Evolutionary conservation across 92 coral and sea anemone species (phyloP).

Genomic region (Virgularia gustaviana): DNA sequence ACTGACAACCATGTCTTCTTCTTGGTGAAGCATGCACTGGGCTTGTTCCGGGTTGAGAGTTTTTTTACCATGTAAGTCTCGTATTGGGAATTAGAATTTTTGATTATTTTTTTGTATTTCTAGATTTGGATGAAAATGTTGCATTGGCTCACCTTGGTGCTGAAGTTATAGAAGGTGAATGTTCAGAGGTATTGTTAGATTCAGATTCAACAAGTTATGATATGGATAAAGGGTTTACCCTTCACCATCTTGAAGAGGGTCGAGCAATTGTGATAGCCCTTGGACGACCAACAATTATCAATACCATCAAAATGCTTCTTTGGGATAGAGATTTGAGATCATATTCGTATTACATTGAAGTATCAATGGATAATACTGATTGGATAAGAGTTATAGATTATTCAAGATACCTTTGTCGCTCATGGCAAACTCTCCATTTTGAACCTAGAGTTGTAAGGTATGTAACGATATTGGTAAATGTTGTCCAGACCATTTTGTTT

Average conservation of each 20-base stretch:
- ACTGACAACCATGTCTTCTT: too few species aligned
- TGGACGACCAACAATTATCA: slow-evolving; percentile 88
- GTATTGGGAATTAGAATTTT: neutral
- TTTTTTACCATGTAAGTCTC: too few species aligned
- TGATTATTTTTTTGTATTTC: neutral
- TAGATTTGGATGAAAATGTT: slow-evolving; percentile 87
- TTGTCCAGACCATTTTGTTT: too few species aligned
- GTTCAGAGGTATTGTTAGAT: slow-evolving; percentile 68
- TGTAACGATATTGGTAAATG: neutral
- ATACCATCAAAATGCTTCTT: slow-evolving; percentile 71
- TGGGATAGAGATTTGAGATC: slow-evolving; percentile 88
- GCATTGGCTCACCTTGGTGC: slow-evolving; percentile 90
- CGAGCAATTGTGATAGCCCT: slow-evolving; percentile 75
- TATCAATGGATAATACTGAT: slow-evolving; percentile 86
- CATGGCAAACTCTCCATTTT: slow-evolving; percentile 89
- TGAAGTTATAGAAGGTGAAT: slow-evolving; percentile 93
- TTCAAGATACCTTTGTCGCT: slow-evolving; percentile 77
- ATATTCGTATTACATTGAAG: slow-evolving; percentile 87
- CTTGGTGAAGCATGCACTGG: too few species aligned
- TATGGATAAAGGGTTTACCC: slow-evolving; percentile 87
- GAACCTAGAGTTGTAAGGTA: slow-evolving; percentile 93
- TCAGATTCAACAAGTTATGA: slow-evolving; percentile 75
- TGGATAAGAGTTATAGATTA: slow-evolving; percentile 90
- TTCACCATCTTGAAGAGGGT: slow-evolving; percentile 82
- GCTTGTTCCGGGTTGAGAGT: too few species aligned